Evolutionary conservation across 2,113 vertebrate genomes (phyloP).

Genomic region (Himantopus leucocephalus): DNA sequence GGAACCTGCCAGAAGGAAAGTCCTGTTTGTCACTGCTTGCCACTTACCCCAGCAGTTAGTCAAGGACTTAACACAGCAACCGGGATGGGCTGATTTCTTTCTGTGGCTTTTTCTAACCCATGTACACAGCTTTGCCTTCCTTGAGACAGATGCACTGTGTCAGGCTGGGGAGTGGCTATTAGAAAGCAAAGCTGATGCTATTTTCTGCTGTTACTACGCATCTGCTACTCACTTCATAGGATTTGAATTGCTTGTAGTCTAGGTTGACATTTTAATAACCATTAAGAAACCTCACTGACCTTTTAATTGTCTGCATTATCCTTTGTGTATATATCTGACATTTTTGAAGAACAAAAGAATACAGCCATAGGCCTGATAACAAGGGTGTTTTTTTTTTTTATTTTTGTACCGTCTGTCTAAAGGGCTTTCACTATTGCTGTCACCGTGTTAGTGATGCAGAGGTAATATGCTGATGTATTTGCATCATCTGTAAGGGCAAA

Average conservation of each 20-base stretch:
- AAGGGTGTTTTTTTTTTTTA: neutral
- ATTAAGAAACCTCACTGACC: conserved; percentile 2
- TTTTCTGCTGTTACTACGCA: neutral
- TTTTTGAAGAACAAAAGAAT: conserved; percentile 20
- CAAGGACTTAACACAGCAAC: neutral
- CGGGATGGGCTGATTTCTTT: neutral
- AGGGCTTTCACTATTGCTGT: neutral
- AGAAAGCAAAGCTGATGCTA: neutral
- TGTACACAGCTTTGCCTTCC: neutral
- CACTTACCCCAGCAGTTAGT: neutral
- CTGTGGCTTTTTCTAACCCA: neutral
- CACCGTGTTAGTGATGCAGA: neutral
- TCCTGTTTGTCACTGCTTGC: neutral
- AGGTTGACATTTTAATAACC: conserved; percentile 45
- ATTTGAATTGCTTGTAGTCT: neutral
- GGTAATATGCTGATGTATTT: neutral
- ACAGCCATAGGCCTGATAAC: neutral
- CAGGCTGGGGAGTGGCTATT: neutral
- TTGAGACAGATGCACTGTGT: neutral
- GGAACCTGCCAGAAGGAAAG: neutral
- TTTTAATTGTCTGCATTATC: conserved; percentile 31
- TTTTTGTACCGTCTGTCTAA: neutral
- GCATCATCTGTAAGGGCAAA: neutral
- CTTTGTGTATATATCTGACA: conserved; percentile 24
- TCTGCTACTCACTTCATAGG: neutral